phyloP scores from a whole-genome alignment of 2,888 invertebrate species.

The Sisyra terminalis region DNA sequence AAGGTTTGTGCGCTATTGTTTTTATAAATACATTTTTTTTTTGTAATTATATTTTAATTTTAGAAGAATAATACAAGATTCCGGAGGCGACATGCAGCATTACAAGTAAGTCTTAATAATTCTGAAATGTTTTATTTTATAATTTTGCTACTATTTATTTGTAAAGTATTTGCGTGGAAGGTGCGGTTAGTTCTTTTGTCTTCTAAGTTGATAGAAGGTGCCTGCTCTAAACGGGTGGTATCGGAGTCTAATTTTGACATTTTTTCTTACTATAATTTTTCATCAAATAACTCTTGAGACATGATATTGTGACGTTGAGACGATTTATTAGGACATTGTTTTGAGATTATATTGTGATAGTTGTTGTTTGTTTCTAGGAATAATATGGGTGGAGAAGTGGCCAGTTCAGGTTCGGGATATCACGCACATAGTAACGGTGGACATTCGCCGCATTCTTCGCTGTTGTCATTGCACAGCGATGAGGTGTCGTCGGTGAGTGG shows the following conservation, averaged over 20 bases:
- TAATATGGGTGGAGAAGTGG: neutral
- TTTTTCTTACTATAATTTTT: no score
- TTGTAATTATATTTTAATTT: slow-evolving; percentile 22
- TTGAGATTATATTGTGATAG: no score
- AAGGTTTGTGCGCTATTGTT: slow-evolving; percentile 26
- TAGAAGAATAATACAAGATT: slow-evolving; percentile 46
- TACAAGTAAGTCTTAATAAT: slow-evolving; percentile 35
- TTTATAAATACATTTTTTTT: slow-evolving; percentile 12
- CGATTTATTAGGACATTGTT: no score
- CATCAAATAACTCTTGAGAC: no score
- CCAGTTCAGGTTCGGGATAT: slow-evolving; percentile 19
- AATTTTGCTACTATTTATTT: no score
- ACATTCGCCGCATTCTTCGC: slow-evolving; percentile 41
- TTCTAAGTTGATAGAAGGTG: no score
- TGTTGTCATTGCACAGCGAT: slow-evolving; percentile 32
- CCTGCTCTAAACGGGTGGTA: no score
- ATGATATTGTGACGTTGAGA: no score
- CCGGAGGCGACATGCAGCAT: slow-evolving; percentile 45
- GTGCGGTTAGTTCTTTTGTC: no score
- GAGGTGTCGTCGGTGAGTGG: slow-evolving; percentile 36
- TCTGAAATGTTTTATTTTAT: no score
- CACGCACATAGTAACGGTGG: slow-evolving; percentile 29
- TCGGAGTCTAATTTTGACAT: no score
- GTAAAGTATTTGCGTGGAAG: no score
- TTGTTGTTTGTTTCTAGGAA: slow-evolving; percentile 3